phyloP scores from a whole-genome alignment of 2,797 vertebrate species.

The Mionectes olivaceus region DNA sequence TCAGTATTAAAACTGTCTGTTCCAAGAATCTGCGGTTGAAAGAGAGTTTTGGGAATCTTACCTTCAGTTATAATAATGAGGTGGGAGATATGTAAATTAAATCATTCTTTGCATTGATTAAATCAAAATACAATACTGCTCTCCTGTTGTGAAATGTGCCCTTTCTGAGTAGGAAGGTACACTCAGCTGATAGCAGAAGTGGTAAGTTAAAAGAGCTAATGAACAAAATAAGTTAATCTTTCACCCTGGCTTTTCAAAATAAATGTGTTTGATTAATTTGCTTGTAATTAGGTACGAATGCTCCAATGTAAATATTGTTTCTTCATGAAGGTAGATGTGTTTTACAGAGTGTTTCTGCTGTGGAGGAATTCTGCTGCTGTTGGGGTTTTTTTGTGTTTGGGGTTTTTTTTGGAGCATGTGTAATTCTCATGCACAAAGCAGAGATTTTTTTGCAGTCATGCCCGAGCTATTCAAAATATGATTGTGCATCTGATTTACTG shows the following conservation, averaged over 20 bases:
- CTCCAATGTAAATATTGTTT: neutral
- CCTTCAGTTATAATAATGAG: neutral
- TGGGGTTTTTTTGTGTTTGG: neutral
- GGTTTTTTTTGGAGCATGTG: neutral
- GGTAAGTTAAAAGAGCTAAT: neutral
- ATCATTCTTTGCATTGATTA: neutral
- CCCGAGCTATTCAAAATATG: neutral
- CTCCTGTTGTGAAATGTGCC: neutral
- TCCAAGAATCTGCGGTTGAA: neutral
- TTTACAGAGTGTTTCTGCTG: neutral
- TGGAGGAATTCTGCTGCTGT: neutral
- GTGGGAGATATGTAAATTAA: neutral
- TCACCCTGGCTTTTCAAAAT: neutral
- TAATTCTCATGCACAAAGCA: neutral
- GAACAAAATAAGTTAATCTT: neutral
- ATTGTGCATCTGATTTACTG: neutral
- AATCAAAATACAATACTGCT: neutral
- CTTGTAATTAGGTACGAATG: neutral
- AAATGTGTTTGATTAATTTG: neutral
- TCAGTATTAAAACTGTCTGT: neutral
- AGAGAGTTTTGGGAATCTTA: neutral
- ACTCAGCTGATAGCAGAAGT: neutral
- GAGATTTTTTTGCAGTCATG: neutral
- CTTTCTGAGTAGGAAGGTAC: neutral
- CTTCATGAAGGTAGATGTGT: neutral